A percentile compares a stretch with the other conserved stretches of the same genome.
These are phyloP conservation scores for Nematostella vectensis DNA, from an alignment of 92 coral and sea anemone species.

Conservation along the genomic window DNA sequence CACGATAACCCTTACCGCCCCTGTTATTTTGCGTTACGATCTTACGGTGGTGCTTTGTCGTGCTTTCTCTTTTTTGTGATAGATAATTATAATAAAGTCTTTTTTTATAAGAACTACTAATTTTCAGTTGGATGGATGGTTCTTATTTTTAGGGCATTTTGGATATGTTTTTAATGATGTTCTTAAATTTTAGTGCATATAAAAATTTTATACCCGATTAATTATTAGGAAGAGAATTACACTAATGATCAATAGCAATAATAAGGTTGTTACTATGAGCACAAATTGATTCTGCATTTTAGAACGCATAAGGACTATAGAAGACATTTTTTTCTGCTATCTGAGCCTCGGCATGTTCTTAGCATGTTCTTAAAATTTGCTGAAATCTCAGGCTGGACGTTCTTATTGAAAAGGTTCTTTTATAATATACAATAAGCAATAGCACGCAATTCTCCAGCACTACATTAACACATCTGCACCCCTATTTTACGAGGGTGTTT, in stretches of 20 bases:
- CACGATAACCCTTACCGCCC: too few relatives aligned
- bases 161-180: not conserved
- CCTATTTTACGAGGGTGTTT: too few relatives aligned
- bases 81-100: not conserved
- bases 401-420: not conserved
- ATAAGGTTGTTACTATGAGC: not conserved
- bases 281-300: not conserved
- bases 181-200: not conserved
- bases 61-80: not conserved
- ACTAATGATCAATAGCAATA: not conserved
- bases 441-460: too few relatives aligned
- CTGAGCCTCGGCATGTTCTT: constrained; percentile 2
- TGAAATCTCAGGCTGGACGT: not conserved
- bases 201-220: not conserved
- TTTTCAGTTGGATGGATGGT: not conserved
- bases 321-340: not conserved
- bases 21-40: too few relatives aligned
- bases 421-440: too few relatives aligned
- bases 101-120: not conserved
- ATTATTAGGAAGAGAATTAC: not conserved
- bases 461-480: too few relatives aligned
- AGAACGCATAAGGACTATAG: not conserved
- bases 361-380: not conserved
- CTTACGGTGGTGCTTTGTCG: too few relatives aligned
- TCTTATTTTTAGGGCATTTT: not conserved